Evolutionary conservation across 2,888 invertebrate species (phyloP), one percentile per base, ranked within the genome.

Genomic region (Calliscelio sp.): DNA sequence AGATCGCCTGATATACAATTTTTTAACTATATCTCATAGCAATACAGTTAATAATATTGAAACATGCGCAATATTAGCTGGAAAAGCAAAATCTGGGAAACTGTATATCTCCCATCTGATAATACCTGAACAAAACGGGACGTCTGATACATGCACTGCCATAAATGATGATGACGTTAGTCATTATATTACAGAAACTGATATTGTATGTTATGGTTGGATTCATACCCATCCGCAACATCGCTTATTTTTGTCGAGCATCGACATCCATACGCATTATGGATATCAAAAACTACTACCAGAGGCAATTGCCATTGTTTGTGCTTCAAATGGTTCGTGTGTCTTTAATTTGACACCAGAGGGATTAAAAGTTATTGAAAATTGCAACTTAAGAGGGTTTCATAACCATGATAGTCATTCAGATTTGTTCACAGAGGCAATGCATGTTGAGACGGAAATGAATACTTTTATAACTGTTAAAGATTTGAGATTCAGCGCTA

Each of bases 181-280:
- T 38, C 8, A 53, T 16, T 68, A 53, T 68, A 41, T 32, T 10
- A 24, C n/a, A 8, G 28, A 38, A n/a, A 8, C 0, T 6, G 2
- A 55, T 11, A 7, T 68, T 5, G 25, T 24, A 24, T 4, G 10
- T 1, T 68, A 68, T 41, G 68, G 68, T 8, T 68, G 53, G 70
- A 57, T 71, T n/a, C 70, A 57, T 20, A 71, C 70, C 0, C 57
- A 71, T 44, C 70, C 70, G 2, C 1, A 41, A 20, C 46, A 71
- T 7, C 44, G 24, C 1, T 41, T 71, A 24, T 71, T 57, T 44
- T 57, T 71, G 14, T 71, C 57, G 5, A 57, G 55, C 18, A 14
- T 71, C 0, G 57, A 71, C 16, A 25, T 71, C 28, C 70, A 71
- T 11, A 57, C 28, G 0, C 70, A 57, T 10, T 71, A 57, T 44